These are phyloP conservation scores for Loriculus beryllinus DNA, from an alignment of 2,797 vertebrate species.

Conservation along the genomic window DNA sequence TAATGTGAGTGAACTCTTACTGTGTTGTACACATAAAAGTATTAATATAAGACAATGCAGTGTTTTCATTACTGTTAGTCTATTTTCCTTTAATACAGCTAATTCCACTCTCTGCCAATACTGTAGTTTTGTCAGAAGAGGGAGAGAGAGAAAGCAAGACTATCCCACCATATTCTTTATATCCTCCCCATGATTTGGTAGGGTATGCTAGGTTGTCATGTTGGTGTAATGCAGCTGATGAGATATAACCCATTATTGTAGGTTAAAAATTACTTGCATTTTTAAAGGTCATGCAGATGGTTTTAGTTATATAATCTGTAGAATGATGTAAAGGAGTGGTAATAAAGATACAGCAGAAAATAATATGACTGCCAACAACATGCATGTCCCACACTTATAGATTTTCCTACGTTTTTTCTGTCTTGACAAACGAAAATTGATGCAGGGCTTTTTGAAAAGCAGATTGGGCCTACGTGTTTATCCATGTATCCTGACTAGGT, in stretches of 20 bases:
- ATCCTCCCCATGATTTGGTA: background rate
- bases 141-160: background rate
- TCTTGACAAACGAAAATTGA: background rate
- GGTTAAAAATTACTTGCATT: conserved; percentile 4
- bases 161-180: background rate
- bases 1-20: background rate
- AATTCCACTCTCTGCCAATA: background rate
- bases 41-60: background rate
- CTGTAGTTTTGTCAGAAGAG: background rate
- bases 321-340: background rate
- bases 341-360: background rate
- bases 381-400: background rate
- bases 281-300: conserved; percentile 17
- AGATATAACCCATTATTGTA: background rate
- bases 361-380: background rate
- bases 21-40: background rate
- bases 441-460: background rate
- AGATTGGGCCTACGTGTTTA: background rate
- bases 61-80: background rate
- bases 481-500: background rate
- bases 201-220: background rate
- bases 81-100: background rate
- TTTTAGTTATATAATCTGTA: background rate
- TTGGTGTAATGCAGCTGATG: background rate
- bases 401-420: background rate